Conservation (phyloP, 2,113 vertebrate species). For the Corythornis vintsioides region DNA sequence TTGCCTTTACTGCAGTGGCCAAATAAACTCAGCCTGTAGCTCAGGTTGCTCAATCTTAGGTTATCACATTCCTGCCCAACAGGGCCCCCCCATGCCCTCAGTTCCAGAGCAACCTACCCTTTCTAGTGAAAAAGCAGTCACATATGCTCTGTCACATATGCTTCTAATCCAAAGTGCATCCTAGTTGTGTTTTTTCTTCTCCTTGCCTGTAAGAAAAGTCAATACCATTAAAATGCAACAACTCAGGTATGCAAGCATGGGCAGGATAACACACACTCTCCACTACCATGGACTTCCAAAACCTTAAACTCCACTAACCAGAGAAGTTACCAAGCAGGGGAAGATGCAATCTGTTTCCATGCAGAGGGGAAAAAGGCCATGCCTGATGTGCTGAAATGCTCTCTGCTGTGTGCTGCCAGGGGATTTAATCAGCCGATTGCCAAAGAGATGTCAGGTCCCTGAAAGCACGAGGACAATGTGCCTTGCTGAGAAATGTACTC, state of each 20-base stretch:
- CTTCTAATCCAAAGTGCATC: neutral
- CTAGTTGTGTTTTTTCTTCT: neutral
- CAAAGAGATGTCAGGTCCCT: conserved; percentile 56
- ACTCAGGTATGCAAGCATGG: neutral
- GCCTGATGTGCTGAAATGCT: conserved; percentile 36
- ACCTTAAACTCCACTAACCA: neutral
- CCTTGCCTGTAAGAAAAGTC: neutral
- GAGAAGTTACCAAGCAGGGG: neutral
- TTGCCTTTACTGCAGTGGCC: neutral
- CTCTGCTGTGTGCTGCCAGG: conserved; percentile 40
- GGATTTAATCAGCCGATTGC: conserved; percentile 58
- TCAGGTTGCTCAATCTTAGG: neutral
- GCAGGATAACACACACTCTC: neutral
- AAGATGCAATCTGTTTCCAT: conserved; percentile 31
- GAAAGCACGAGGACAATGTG: conserved; percentile 44
- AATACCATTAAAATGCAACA: neutral
- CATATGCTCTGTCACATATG: rapidly evolving
- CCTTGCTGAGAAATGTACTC: conserved; percentile 40
- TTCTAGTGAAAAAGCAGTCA: neutral
- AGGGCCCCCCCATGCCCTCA: neutral
- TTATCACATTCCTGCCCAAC: neutral
- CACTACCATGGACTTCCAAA: neutral
- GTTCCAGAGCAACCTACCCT: neutral
- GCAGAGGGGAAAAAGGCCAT: neutral
- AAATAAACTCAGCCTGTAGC: neutral